These are phyloP conservation scores for Platycercus adscitus DNA, from an alignment of 2,113 vertebrate genomes.

Conservation along the genomic window DNA sequence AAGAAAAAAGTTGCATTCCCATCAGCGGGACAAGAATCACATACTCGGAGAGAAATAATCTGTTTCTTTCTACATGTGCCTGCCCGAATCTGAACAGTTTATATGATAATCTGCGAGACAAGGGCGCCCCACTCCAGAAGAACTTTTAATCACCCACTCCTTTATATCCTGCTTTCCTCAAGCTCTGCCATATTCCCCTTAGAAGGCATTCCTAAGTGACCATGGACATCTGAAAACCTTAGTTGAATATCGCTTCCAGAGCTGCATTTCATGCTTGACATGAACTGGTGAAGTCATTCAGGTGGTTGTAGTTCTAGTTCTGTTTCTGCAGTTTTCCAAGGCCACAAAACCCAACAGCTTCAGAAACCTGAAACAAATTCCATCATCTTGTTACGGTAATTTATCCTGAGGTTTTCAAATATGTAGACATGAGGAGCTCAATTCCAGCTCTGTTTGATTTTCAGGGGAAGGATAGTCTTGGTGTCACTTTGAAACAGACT, in stretches of 20 bases:
- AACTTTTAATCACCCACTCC: neutral
- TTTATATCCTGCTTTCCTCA: neutral
- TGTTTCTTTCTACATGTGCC: neutral
- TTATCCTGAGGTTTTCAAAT: neutral
- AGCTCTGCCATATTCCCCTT: neutral
- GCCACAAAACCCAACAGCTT: neutral
- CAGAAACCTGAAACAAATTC: neutral
- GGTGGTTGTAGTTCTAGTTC: neutral
- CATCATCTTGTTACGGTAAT: neutral
- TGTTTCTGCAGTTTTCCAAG: slow-evolving; percentile 8
- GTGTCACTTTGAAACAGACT: neutral
- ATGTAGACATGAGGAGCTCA: neutral
- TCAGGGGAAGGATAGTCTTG: neutral
- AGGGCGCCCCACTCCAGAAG: neutral
- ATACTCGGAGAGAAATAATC: neutral
- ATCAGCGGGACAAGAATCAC: neutral
- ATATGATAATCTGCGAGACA: neutral
- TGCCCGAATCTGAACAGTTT: neutral
- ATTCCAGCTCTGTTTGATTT: neutral
- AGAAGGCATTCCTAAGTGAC: neutral
- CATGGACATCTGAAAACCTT: neutral
- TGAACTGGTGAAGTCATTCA: neutral
- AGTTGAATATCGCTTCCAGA: neutral
- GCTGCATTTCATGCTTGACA: neutral
- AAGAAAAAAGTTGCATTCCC: neutral